Evolutionary conservation across 2,888 invertebrate species (phyloP).

Genomic region (Pycnomerus fuliginosus): DNA sequence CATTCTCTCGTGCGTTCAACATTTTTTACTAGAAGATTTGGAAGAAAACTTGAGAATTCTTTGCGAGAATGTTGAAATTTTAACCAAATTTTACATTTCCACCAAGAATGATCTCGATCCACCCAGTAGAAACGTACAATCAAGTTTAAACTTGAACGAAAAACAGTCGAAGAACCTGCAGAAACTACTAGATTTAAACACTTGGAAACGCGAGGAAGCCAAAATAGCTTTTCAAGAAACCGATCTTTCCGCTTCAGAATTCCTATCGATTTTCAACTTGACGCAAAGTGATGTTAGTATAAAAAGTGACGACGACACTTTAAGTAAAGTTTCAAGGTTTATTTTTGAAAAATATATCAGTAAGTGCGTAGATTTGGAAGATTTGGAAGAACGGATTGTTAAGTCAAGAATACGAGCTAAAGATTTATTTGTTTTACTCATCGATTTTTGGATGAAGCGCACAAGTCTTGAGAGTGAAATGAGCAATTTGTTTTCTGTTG

Average conservation of each 20-base stretch:
- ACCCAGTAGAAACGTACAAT: constrained; percentile 30
- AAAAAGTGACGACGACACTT: constrained; percentile 47
- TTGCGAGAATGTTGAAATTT: constrained; percentile 40
- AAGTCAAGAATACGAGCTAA: constrained; percentile 57
- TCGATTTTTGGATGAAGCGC: constrained; percentile 71
- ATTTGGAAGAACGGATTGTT: constrained; percentile 3
- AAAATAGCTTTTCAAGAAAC: constrained; percentile 45
- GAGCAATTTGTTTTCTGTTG: constrained; percentile 65
- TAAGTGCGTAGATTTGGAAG: constrained; percentile 1
- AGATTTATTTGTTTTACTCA: constrained; percentile 69
- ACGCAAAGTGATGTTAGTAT: no score
- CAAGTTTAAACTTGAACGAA: constrained; percentile 51
- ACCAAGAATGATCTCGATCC: constrained; percentile 30
- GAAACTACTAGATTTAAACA: constrained; percentile 62
- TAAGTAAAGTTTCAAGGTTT: constrained; percentile 49
- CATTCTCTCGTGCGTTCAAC: constrained; percentile 56
- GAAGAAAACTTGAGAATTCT: constrained; percentile 37
- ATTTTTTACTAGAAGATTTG: constrained; percentile 46
- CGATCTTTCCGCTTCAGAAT: constrained; percentile 58
- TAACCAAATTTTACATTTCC: constrained; percentile 44
- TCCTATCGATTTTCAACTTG: constrained; percentile 57
- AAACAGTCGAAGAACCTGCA: constrained; percentile 65
- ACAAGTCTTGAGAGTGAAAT: constrained; percentile 62
- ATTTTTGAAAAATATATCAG: constrained; percentile 45
- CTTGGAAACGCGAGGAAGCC: constrained; percentile 44